Conservation (phyloP, 2,113 vertebrate genomes). For the Sinocyclocheilus rhinocerous region DNA sequence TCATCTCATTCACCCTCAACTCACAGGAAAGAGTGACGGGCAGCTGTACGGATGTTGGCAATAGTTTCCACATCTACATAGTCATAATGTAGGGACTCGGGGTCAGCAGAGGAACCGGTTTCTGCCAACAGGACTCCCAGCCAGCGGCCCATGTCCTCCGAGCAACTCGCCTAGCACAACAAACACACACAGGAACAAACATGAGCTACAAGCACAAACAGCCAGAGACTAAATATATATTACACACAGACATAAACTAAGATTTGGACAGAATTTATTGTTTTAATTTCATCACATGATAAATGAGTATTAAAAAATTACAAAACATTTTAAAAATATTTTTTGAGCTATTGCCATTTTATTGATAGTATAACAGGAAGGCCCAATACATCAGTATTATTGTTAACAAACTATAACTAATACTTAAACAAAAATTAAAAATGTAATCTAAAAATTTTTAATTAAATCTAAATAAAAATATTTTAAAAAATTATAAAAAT, state of each 20-base stretch:
- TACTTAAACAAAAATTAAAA: not conserved
- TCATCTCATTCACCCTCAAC: conserved; percentile 51
- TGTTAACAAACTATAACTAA: not conserved
- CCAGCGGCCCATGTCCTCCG: conserved; percentile 93
- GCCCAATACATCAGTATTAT: not conserved
- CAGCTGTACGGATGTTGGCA: conserved; percentile 90
- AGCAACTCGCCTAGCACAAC: conserved; percentile 83
- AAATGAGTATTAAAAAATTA: not conserved
- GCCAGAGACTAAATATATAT: not conserved
- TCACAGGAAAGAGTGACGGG: conserved; percentile 95
- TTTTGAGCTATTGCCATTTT: too few species aligned
- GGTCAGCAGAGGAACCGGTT: conserved; percentile 82
- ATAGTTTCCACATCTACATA: conserved; percentile 97
- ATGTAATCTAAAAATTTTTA: not conserved
- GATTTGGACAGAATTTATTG: not conserved
- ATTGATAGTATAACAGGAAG: not conserved
- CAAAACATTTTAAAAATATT: too few species aligned
- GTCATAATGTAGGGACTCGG: conserved; percentile 93
- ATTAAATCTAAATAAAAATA: not conserved
- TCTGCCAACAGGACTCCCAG: conserved; percentile 92
- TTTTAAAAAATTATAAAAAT: not conserved
- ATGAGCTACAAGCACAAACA: not conserved
- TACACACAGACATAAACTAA: not conserved
- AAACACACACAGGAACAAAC: conserved; percentile 35
- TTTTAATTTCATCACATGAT: not conserved